Conservation (phyloP, 2,888 invertebrate species). For the Ctenicera cuprea region DNA sequence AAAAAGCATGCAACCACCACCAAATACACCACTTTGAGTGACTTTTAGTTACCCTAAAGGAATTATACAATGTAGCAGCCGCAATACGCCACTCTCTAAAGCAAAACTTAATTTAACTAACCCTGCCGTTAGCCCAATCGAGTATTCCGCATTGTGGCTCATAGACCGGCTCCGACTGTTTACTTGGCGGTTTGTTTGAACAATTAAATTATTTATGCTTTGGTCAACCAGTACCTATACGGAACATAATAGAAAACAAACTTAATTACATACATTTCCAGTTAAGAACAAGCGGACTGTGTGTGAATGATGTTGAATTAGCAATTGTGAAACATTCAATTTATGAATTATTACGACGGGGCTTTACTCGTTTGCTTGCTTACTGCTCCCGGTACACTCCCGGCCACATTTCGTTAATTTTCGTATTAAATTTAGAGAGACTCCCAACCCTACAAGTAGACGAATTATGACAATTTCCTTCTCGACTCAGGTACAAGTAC, state of each 20-base stretch:
- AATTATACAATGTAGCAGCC: conserved; percentile 66
- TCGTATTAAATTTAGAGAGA: conserved; percentile 69
- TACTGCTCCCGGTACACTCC: conserved; percentile 49
- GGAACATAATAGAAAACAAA: conserved; percentile 73
- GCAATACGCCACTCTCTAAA: conserved; percentile 65
- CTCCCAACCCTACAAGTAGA: conserved; percentile 65
- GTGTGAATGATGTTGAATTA: conserved; percentile 71
- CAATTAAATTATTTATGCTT: conserved; percentile 72
- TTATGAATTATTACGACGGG: conserved; percentile 71
- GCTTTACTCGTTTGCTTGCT: conserved; percentile 55
- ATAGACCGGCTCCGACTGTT: conserved; percentile 54
- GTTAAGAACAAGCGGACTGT: conserved; percentile 70
- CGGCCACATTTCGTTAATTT: conserved; percentile 65
- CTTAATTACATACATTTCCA: conserved; percentile 71
- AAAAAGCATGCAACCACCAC: conserved; percentile 47
- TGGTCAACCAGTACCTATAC: conserved; percentile 68
- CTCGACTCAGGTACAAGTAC: conserved; percentile 19
- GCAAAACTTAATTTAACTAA: conserved; percentile 71
- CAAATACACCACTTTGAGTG: conserved; percentile 63
- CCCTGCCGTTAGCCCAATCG: conserved; percentile 61
- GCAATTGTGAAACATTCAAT: conserved; percentile 73
- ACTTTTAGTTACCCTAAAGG: conserved; percentile 67
- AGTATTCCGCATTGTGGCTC: conserved; percentile 53
- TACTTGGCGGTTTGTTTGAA: conserved; percentile 63
- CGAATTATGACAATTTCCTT: conserved; percentile 49